These are phyloP conservation scores for Ophioderma brevispina DNA, from an alignment of 35 echinoderm and acorn worm species.

Conservation along the genomic window DNA sequence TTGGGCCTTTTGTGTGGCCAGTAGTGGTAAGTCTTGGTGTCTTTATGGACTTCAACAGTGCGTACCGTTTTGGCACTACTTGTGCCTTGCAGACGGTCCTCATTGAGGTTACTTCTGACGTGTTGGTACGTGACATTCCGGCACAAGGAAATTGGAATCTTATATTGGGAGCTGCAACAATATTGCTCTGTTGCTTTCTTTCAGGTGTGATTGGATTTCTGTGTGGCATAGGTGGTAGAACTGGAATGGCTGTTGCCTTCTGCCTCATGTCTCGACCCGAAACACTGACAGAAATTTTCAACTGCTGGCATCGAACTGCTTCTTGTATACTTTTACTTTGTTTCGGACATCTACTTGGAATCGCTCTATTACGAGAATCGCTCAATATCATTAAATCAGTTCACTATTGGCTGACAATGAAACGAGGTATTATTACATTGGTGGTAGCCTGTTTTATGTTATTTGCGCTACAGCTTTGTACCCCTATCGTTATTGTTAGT, in stretches of 20 bases:
- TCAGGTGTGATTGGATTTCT: background rate
- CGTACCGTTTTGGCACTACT: background rate
- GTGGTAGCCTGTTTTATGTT: no score
- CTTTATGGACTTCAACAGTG: background rate
- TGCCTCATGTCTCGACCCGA: background rate
- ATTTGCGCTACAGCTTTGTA: no score
- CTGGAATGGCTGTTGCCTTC: conserved; percentile 23
- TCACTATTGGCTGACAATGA: no score
- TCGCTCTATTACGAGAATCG: no score
- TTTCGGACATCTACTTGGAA: no score
- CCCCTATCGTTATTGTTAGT: background rate
- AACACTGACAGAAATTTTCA: no score
- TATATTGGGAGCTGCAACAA: background rate
- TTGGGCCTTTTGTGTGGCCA: background rate
- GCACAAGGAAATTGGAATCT: background rate
- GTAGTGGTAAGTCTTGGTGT: background rate
- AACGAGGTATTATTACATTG: no score
- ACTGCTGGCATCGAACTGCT: no score
- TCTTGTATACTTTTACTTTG: no score
- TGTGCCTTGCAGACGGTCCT: background rate
- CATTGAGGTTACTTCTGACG: background rate
- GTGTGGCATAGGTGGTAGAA: conserved; percentile 17
- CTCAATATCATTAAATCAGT: no score
- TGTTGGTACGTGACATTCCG: background rate
- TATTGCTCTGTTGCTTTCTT: background rate